Percentiles rank a stretch among this genome's conserved stretches.
These are phyloP conservation scores for Lemur catta DNA, from an alignment of 2,797 vertebrate genomes.

Conservation along the genomic window DNA sequence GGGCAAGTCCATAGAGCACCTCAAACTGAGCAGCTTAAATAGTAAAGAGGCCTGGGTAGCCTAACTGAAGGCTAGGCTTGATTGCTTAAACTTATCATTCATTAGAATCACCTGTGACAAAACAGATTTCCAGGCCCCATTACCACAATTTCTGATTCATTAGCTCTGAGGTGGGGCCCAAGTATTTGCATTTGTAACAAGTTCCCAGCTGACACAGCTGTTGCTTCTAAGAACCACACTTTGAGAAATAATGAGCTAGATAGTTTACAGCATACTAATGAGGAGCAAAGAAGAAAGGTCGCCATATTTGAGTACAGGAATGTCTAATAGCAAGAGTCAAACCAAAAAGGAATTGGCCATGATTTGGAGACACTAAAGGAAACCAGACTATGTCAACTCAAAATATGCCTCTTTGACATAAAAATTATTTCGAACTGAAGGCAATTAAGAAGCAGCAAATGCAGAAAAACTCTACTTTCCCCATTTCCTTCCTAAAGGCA, in stretches of 20 bases:
- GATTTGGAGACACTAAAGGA: too few species aligned
- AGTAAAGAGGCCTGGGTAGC: not conserved
- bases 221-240: not conserved
- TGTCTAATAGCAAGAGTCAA: not conserved
- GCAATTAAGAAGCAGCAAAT: not conserved
- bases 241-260: not conserved
- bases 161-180: not conserved
- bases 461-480: not conserved
- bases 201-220: not conserved
- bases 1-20: not conserved
- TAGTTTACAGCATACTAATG: not conserved
- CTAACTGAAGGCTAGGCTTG: not conserved
- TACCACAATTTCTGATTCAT: not conserved
- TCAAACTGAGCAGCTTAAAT: not conserved
- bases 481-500: not conserved
- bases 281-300: not conserved
- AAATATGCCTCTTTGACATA: not conserved
- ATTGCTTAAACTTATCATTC: not conserved
- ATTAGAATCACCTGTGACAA: not conserved
- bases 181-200: not conserved
- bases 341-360: not conserved
- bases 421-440: not conserved
- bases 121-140: not conserved
- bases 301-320: not conserved
- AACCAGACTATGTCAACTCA: not conserved